Conservation (phyloP, 1,140 invertebrate genomes). For the Brachionus angularis region DNA sequence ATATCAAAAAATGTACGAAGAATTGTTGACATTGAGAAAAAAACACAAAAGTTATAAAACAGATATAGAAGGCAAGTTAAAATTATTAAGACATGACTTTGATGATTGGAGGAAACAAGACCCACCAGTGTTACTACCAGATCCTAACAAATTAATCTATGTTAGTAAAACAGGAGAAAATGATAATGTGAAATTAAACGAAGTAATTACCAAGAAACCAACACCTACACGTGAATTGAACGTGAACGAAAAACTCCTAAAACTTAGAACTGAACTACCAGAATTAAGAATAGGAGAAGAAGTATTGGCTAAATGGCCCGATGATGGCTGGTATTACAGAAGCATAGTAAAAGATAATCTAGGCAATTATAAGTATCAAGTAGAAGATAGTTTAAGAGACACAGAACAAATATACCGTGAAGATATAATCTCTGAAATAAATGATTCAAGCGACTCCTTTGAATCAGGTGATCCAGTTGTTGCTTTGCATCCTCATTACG, state of each 20-base stretch:
- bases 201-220: no score
- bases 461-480: conserved; percentile 48
- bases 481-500: conserved; percentile 49
- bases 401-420: conserved; percentile 3
- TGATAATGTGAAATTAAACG: no score
- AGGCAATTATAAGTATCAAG: neutral
- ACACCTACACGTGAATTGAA: neutral
- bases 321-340: conserved; percentile 54
- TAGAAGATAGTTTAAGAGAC: neutral
- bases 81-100: neutral
- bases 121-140: conserved; percentile 21
- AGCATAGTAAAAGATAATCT: conserved; percentile 43
- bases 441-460: conserved; percentile 47
- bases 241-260: neutral
- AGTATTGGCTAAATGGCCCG: conserved; percentile 51
- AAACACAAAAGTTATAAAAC: neutral
- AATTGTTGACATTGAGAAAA: neutral
- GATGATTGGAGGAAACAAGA: neutral
- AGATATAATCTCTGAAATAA: conserved; percentile 47
- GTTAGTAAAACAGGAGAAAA: conserved; percentile 24
- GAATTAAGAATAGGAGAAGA: conserved; percentile 46
- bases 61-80: neutral
- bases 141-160: conserved; percentile 33
- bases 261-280: conserved; percentile 1
- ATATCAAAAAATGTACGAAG: neutral